Evolutionary conservation across 2,113 vertebrate genomes (phyloP).

Genomic region (Pseudois nayaur): DNA sequence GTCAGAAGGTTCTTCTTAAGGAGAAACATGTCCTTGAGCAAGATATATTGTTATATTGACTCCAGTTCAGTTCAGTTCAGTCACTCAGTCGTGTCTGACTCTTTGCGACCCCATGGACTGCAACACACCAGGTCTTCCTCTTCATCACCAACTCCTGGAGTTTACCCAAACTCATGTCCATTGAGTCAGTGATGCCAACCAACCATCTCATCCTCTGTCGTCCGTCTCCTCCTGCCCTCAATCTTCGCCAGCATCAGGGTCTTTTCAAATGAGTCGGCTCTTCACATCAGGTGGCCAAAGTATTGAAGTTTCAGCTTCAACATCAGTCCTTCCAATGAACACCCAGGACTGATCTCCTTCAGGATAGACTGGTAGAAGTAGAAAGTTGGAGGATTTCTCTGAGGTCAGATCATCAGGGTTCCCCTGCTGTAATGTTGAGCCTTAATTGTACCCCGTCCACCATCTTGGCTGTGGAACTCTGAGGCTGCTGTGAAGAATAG

Average conservation of each 20-base stretch:
- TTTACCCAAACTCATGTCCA: not conserved
- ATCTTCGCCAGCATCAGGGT: not conserved
- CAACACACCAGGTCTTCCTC: not conserved
- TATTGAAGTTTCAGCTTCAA: not conserved
- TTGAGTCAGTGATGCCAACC: not conserved
- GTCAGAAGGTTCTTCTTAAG: not conserved
- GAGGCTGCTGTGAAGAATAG: not conserved
- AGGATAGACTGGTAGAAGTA: not conserved
- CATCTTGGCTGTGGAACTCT: rapidly evolving
- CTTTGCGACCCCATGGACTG: not conserved
- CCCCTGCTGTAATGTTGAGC: not conserved
- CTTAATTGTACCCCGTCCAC: rapidly evolving
- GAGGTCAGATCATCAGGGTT: not conserved
- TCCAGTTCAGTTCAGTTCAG: not conserved
- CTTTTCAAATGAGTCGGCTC: not conserved
- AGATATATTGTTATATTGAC: not conserved
- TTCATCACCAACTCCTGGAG: not conserved
- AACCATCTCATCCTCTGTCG: not conserved
- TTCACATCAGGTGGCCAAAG: not conserved
- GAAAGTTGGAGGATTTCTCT: not conserved
- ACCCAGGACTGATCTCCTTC: not conserved
- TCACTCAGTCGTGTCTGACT: not conserved
- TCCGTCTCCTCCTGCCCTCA: not conserved
- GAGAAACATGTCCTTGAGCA: not conserved
- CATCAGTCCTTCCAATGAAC: not conserved